These are phyloP conservation scores for Paracyclopina nana DNA, from an alignment of 1,140 invertebrate genomes.

Conservation along the genomic window DNA sequence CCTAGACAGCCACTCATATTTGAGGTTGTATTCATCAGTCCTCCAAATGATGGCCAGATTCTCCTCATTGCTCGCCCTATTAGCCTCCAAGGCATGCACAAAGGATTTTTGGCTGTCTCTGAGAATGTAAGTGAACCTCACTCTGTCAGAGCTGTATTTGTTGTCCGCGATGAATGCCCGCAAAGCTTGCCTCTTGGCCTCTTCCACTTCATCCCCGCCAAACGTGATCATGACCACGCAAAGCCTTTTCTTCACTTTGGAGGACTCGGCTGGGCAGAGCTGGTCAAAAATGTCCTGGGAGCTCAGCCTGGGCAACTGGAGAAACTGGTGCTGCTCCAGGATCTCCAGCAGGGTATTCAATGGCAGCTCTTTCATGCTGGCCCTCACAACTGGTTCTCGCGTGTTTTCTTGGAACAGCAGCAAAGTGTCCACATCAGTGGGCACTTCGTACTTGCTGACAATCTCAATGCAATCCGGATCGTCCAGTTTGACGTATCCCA, in stretches of 20 bases:
- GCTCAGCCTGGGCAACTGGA: slow-evolving; percentile 66
- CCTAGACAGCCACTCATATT: slow-evolving; percentile 73
- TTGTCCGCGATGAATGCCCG: slow-evolving; percentile 26
- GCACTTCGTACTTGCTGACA: slow-evolving; percentile 45
- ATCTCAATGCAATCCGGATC: slow-evolving; percentile 37
- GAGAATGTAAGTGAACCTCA: slow-evolving; percentile 54
- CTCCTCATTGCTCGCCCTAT: slow-evolving; percentile 23
- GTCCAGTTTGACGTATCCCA: slow-evolving; percentile 50
- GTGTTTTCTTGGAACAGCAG: slow-evolving; percentile 77
- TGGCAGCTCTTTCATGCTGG: slow-evolving; percentile 67
- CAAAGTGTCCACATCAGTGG: slow-evolving; percentile 50
- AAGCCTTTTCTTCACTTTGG: slow-evolving; percentile 52
- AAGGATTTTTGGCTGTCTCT: slow-evolving; percentile 60
- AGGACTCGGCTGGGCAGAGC: slow-evolving; percentile 67
- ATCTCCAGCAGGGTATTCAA: slow-evolving; percentile 66
- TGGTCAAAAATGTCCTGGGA: slow-evolving; percentile 67
- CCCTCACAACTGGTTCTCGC: slow-evolving; percentile 52
- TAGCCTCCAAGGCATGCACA: slow-evolving; percentile 39
- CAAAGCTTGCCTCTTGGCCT: slow-evolving; percentile 27
- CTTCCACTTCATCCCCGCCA: slow-evolving; percentile 34
- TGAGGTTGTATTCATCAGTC: slow-evolving; percentile 54
- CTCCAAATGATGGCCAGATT: slow-evolving; percentile 66
- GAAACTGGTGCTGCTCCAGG: slow-evolving; percentile 66
- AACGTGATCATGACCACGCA: slow-evolving; percentile 69
- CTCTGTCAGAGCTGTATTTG: slow-evolving; percentile 38